Conservation (phyloP, 2,888 invertebrate species). For the Eilema sororculum region DNA sequence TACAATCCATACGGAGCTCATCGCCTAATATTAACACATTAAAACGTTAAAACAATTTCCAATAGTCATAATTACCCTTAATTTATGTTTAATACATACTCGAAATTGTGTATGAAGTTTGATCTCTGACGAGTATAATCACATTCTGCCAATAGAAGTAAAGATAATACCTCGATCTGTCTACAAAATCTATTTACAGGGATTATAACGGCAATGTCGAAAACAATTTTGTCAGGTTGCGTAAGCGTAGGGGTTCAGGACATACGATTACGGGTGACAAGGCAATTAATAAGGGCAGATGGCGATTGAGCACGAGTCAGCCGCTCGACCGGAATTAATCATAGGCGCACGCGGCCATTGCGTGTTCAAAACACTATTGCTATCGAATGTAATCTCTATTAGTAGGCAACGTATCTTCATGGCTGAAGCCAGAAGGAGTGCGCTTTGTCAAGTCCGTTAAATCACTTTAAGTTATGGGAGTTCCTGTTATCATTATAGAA, state of each 20-base stretch:
- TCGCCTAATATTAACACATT: too few species aligned
- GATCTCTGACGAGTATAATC: conserved; percentile 26
- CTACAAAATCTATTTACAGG: conserved; percentile 47
- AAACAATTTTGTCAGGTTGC: conserved; percentile 65
- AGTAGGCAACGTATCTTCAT: conserved; percentile 9
- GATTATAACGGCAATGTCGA: conserved; percentile 46
- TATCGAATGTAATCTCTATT: conserved; percentile 31
- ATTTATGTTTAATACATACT: background rate
- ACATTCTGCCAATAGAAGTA: conserved; percentile 28
- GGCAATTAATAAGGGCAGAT: conserved; percentile 86
- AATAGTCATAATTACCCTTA: background rate
- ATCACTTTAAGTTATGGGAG: background rate
- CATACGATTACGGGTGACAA: conserved; percentile 83
- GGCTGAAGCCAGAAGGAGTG: background rate
- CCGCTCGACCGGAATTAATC: conserved; percentile 84
- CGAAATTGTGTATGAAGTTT: background rate
- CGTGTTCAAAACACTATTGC: conserved; percentile 55
- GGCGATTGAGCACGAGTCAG: conserved; percentile 86
- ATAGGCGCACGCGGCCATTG: conserved; percentile 72
- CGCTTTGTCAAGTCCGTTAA: background rate
- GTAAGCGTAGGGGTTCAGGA: conserved; percentile 63
- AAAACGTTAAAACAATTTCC: too few species aligned
- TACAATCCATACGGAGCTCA: too few species aligned
- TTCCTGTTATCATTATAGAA: background rate
- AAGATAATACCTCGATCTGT: conserved; percentile 33